Evolutionary conservation across 2,113 vertebrate genomes (phyloP), one percentile per base, ranked within the genome.

Genomic region (Syngnathus typhle): DNA sequence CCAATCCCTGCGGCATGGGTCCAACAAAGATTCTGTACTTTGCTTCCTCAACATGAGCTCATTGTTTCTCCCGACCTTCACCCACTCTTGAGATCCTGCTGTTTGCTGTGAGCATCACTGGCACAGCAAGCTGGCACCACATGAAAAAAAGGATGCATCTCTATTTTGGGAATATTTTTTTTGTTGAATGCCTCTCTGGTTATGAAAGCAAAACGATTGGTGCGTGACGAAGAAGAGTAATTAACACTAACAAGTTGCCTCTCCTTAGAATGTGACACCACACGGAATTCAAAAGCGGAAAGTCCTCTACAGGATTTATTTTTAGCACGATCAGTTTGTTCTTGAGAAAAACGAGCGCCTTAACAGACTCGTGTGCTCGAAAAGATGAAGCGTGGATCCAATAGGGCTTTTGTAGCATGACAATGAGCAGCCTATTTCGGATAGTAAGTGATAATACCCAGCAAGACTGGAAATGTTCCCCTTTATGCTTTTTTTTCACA

Each of bases 21-120:
- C 52, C 68, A 44, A 65, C 23, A 12, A 36, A 72, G 58, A 69
- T 59, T 76, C 46, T 67, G 51, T 15, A 47, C 73, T 71, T 75
- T 67, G 10, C 23, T 59, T 70, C 56, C 21, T 74, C 32, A 60
- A 55, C 44, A 38, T 56, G 32, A 65, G 49, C 44, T 70, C 74
- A 69, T 77, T 69, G 73, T 79, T 75, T 61, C 55, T 54, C 2
- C 38, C 52, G 69, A 75, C 70, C 73, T 62, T 67, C 72, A 64
- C 68, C 66, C 68, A 73, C 65, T 44, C 19, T 54, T 74, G 55
- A 74, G 65, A 61, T 76, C 38, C 23, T 21, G 66, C 67, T 74
- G 62, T 23, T 64, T 15, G 64, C 41, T 21, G n/a, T 27, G 12
- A 71, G 27, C 65, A 44, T 59, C 37, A 64, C 66, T 75, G 65